These are phyloP conservation scores for Hypocryptadius cinnamomeus DNA, from an alignment of 2,113 vertebrate genomes.

Conservation along the genomic window DNA sequence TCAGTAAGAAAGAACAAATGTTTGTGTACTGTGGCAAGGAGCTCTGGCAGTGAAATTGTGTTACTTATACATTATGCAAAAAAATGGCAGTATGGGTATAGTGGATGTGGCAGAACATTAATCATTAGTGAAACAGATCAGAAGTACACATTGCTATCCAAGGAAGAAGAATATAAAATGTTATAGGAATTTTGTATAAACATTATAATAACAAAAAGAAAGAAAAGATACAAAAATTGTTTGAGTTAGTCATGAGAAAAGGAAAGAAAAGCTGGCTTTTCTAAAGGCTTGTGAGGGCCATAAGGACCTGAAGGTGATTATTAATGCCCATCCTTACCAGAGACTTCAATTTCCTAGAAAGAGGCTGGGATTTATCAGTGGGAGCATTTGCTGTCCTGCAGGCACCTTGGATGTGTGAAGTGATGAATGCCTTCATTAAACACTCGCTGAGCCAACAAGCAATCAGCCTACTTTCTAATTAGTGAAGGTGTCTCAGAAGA, in stretches of 20 bases:
- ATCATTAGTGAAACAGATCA: neutral
- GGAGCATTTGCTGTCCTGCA: neutral
- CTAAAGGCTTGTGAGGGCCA: neutral
- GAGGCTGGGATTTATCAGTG: neutral
- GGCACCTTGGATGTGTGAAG: neutral
- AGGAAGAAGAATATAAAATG: neutral
- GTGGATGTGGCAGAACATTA: neutral
- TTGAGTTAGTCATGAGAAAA: neutral
- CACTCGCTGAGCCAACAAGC: neutral
- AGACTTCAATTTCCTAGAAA: slow-evolving; percentile 19
- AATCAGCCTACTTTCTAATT: slow-evolving; percentile 11
- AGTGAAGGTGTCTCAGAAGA: slow-evolving; percentile 16
- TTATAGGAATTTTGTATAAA: neutral
- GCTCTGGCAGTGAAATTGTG: neutral
- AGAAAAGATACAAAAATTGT: neutral
- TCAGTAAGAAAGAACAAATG: slow-evolving; percentile 1
- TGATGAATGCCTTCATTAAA: slow-evolving; percentile 39
- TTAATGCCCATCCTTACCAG: neutral
- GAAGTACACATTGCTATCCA: neutral
- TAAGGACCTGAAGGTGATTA: neutral
- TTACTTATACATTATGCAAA: neutral
- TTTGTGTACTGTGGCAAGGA: slow-evolving; percentile 11
- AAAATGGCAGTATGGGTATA: neutral
- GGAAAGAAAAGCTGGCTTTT: neutral
- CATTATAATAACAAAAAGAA: neutral